These are phyloP conservation scores for Eupsilia transversa DNA, from an alignment of 2,888 invertebrate genomes.

Conservation along the genomic window DNA sequence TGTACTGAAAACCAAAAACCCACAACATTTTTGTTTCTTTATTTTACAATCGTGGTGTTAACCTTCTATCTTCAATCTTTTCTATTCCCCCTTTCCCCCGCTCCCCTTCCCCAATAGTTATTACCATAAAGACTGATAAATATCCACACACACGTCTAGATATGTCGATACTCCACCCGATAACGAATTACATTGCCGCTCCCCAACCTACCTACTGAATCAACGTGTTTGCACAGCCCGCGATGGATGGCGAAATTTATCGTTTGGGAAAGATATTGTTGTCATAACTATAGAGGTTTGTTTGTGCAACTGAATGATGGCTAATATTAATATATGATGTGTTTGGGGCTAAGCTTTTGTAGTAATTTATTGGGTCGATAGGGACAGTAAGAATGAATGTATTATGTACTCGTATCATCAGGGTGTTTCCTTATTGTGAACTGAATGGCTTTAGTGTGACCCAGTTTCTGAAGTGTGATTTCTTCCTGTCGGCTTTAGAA, in stretches of 20 bases:
- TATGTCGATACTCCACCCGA: slow-evolving; percentile 67
- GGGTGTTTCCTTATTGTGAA: not conserved
- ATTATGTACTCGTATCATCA: slow-evolving; percentile 9
- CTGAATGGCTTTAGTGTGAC: slow-evolving; percentile 1
- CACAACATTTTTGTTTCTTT: not conserved
- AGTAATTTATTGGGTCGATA: slow-evolving; percentile 25
- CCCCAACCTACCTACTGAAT: slow-evolving; percentile 27
- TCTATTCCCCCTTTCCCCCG: not conserved
- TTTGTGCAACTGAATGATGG: slow-evolving; percentile 56
- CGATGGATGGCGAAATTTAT: slow-evolving; percentile 62
- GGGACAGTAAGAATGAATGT: slow-evolving; percentile 24
- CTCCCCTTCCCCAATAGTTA: slow-evolving; percentile 66
- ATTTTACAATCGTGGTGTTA: not conserved
- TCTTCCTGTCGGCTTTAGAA: not conserved
- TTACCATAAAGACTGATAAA: slow-evolving; percentile 83
- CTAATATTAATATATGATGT: slow-evolving; percentile 62
- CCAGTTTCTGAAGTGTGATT: not conserved
- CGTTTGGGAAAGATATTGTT: slow-evolving; percentile 29
- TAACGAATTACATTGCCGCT: slow-evolving; percentile 60
- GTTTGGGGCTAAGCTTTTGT: slow-evolving; percentile 40
- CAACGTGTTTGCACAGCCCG: slow-evolving; percentile 43
- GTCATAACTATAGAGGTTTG: slow-evolving; percentile 58
- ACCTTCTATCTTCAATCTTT: slow-evolving; percentile 36
- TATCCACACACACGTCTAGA: slow-evolving; percentile 75
- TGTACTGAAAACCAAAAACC: not conserved